These are phyloP conservation scores for Acrocephalus arundinaceus DNA, from an alignment of 2,113 vertebrate genomes.

Conservation along the genomic window DNA sequence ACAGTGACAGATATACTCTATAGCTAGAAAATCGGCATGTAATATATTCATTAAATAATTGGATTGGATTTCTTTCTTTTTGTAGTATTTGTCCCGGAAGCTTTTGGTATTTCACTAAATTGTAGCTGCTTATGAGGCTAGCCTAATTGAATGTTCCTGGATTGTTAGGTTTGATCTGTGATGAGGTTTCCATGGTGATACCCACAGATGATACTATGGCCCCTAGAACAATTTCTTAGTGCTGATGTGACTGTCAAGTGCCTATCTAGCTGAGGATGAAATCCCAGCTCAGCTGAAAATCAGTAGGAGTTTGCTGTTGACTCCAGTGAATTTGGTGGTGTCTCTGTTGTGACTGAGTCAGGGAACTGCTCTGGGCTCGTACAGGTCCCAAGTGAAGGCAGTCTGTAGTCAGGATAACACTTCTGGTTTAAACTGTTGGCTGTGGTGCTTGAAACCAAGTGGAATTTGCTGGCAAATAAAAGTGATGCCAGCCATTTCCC, in stretches of 20 bases:
- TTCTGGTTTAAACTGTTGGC: neutral
- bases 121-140: neutral
- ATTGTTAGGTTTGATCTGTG: neutral
- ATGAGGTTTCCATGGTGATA: constrained; percentile 38
- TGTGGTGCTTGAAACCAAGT: neutral
- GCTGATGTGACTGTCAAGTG: neutral
- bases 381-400: neutral
- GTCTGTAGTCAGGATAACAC: neutral
- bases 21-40: neutral
- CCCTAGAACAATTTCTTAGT: neutral
- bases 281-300: neutral
- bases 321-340: neutral
- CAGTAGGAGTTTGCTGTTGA: neutral
- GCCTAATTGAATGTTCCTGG: neutral
- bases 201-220: neutral
- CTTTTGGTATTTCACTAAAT: neutral
- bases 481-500: neutral
- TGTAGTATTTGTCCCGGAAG: neutral
- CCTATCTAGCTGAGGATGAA: neutral
- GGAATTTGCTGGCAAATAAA: neutral
- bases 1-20: neutral
- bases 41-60: neutral
- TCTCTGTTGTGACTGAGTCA: neutral
- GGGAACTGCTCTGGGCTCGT: neutral
- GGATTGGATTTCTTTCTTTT: neutral